Evolutionary conservation across 2,113 vertebrate genomes (phyloP), one percentile per base, ranked within the genome.

Genomic region (Irena cyanogastra): DNA sequence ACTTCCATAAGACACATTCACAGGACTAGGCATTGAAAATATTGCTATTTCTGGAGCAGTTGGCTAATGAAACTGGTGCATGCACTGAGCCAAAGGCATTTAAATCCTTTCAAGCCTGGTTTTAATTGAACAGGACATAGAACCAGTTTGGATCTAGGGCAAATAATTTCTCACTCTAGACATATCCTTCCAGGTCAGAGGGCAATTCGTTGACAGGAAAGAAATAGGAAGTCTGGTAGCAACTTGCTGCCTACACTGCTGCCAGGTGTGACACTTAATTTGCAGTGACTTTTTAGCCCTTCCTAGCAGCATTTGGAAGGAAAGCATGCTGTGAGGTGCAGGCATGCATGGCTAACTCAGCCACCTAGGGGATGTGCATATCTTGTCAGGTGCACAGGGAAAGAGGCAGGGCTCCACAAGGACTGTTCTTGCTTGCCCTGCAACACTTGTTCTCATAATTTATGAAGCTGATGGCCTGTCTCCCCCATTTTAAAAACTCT

Each of bases 261-360:
- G 50, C 83, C 4, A 33, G 50, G 49, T 88, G 63, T 81, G 80
- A 90, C 35, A 56, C 0, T 6, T 94, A 94, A 97, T 95, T 95
- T 95, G 63, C 89, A 78, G 59, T 94, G 96, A 92, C 93, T 95
- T 93, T 92, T 94, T 75, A 92, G 83, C 52, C 57, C 60, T 95
- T 89, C 86, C 83, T 83, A 75, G 30, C 77, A 90, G 84, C 88
- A 85, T 83, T 90, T 92, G 80, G 80, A 94, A 76, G 72, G 89
- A 91, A 96, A 66, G 56, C 97, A 89, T 90, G 92, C 96, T 97
- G 95, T 90, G 92, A 69, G 94, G 77, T 90, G 85, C 94, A 78
- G 10, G 52, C 84, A 94, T 56, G 94, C 91, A 68, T 95, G 94
- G 83, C 87, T 94, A 95, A 91, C 83, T 60, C 63, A 72, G 72